phyloP scores from a whole-genome alignment of 2,113 vertebrate genomes.

The Gorsachius goisagi region DNA sequence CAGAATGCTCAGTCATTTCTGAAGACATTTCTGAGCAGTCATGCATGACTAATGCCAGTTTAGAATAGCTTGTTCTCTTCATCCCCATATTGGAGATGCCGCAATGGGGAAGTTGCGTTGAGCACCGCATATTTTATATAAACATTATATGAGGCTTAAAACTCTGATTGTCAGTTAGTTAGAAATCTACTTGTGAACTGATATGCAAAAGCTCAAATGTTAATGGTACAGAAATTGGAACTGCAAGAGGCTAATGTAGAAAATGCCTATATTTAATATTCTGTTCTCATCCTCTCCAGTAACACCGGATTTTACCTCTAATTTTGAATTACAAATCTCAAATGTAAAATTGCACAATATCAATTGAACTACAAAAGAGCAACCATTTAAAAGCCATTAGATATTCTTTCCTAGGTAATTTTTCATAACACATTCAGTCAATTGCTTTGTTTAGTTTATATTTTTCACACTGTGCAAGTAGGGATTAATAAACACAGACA shows the following conservation, averaged over 20 bases:
- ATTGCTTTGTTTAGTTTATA: neutral
- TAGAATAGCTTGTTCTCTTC: neutral
- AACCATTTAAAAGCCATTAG: neutral
- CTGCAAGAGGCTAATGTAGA: neutral
- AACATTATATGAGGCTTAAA: neutral
- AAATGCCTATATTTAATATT: neutral
- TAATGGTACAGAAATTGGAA: constrained; percentile 39
- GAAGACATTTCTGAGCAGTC: neutral
- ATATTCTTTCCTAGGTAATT: neutral
- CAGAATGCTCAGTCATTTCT: neutral
- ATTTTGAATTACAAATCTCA: constrained; percentile 3
- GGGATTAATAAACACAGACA: neutral
- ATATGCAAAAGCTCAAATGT: neutral
- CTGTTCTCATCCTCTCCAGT: neutral
- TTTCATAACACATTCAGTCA: neutral
- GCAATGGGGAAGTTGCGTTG: neutral
- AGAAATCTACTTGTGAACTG: neutral
- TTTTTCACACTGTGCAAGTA: neutral
- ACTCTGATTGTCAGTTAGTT: neutral
- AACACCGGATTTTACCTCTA: neutral
- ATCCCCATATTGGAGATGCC: neutral
- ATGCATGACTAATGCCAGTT: neutral
- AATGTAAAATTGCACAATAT: neutral
- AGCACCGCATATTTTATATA: neutral
- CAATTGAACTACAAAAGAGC: neutral